phyloP scores from a whole-genome alignment of 2,797 vertebrate genomes.

The Thripadectes ignobilis region DNA sequence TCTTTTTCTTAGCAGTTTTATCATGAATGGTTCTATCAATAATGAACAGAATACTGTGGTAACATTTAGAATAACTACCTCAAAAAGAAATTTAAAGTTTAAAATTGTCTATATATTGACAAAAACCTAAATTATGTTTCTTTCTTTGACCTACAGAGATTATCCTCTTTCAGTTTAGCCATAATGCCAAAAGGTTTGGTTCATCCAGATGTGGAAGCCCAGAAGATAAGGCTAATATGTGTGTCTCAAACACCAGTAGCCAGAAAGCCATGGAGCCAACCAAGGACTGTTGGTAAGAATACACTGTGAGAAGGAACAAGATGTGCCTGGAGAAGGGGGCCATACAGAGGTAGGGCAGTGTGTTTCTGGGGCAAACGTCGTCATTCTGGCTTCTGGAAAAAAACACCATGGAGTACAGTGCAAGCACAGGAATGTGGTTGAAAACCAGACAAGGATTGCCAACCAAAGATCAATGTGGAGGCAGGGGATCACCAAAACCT shows the following conservation, averaged over 20 bases:
- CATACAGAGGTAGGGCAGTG: not conserved
- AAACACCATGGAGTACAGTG: rapidly evolving
- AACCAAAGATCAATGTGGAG: not conserved
- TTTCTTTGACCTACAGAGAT: not conserved
- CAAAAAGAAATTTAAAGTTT: not conserved
- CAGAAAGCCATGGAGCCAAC: not conserved
- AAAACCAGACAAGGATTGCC: not conserved
- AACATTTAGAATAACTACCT: not conserved
- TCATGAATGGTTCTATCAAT: not conserved
- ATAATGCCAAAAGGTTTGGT: not conserved
- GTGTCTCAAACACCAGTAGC: not conserved
- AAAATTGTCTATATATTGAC: not conserved
- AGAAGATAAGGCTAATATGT: not conserved
- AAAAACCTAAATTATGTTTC: not conserved
- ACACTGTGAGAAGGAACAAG: not conserved
- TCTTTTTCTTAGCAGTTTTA: not conserved
- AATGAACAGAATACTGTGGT: not conserved
- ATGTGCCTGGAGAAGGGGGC: not conserved
- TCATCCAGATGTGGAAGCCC: not conserved
- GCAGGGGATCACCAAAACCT: not conserved
- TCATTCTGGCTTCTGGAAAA: not conserved
- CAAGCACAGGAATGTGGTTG: not conserved
- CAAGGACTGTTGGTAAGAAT: not conserved
- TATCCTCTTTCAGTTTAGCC: not conserved
- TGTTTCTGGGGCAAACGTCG: not conserved